phyloP scores from a whole-genome alignment of 2,113 vertebrate species.

The Manacus vitellinus region DNA sequence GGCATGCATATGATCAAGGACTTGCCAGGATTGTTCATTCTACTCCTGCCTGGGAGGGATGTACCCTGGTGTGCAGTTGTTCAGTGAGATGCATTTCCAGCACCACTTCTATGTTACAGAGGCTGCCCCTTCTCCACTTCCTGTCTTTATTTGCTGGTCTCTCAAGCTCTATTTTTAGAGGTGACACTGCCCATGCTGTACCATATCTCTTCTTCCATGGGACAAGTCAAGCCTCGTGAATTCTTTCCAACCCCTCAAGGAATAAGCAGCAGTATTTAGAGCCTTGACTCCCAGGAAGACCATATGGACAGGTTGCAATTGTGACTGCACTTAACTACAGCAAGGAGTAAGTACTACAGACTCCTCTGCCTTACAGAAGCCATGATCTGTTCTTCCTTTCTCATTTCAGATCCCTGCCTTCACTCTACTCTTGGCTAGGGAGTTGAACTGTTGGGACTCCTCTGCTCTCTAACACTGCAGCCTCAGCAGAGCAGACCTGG shows the following conservation, averaged over 20 bases:
- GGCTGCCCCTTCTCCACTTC: background rate
- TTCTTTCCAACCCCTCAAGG: background rate
- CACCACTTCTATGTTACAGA: accelerated
- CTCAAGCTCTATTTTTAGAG: background rate
- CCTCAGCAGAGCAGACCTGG: background rate
- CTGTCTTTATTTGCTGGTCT: background rate
- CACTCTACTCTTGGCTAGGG: background rate
- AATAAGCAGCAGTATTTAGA: background rate
- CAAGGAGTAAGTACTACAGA: background rate
- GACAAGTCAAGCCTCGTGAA: background rate
- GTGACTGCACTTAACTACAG: background rate
- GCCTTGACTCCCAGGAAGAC: background rate
- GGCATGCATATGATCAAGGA: background rate
- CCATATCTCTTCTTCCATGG: background rate
- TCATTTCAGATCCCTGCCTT: background rate
- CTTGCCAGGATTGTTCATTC: background rate
- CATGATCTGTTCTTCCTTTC: background rate
- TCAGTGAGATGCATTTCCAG: background rate
- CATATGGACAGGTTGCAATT: background rate
- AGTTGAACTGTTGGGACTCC: background rate
- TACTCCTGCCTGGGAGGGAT: background rate
- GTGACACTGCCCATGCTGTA: background rate
- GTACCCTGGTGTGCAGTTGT: background rate
- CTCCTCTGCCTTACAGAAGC: background rate
- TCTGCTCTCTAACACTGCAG: background rate